Base-by-base conservation (phyloP, 2,797 vertebrate genomes). In the Hyperoplus lanceolatus region DNA sequence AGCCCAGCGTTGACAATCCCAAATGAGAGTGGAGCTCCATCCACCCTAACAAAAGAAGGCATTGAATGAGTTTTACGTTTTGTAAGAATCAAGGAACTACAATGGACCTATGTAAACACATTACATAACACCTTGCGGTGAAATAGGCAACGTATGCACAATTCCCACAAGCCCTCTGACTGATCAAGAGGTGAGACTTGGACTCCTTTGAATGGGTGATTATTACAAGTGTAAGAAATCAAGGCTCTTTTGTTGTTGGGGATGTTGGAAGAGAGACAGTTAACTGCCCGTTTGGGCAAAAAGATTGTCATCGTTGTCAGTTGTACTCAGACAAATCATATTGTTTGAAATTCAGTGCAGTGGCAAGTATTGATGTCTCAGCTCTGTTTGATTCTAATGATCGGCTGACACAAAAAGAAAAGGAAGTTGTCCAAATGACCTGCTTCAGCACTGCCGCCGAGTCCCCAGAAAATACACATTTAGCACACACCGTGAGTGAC, bases 61-160 rank as follows among this genome's bases (percentile, higher is more conserved):
- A 84, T 21, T 64, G 63, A 77, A 79, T 73, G 75, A 85, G 73
- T 66, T 71, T 61, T 74, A 67, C 38, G 42, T 82, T 84, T 83
- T 83, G 73, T 72, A 63, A 72, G 56, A 81, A 78, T 78, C 41
- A 58, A 82, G 73, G 81, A 55, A 80, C 76, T 75, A 60, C 61
- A 29, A 79, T 36, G 70, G 43, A 90, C 79, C 70, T 48, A 63
- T 90, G 70, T 83, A 83, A 91, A 88, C 67, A 81, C 83, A 64
- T 91, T 93, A 86, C 85, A 88, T 91, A 92, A 94, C 73, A 57
- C 14, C 38, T 75, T 77, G 53, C 66, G 46, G 39, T 69, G 58
- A 70, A 76, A 8, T 75, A 64, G 68, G 53, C 45, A 75, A 43
- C 61, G 48, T 38, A 49, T 73, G 59, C 41, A 68, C 57, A 43